Base-by-base conservation (phyloP, 2,113 vertebrate species). In the Varanus komodoensis region DNA sequence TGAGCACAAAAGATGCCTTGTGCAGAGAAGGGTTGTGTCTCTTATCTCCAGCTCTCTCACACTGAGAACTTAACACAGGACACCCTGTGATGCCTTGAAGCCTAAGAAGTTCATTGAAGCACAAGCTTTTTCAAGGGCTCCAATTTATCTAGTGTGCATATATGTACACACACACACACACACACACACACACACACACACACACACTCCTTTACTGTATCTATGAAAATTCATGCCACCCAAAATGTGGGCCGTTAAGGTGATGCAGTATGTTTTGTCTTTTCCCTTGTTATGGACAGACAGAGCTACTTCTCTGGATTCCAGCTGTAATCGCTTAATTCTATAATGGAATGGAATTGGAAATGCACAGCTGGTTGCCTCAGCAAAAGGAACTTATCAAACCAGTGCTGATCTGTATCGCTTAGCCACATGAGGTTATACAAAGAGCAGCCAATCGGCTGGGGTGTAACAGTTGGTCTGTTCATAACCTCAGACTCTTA, bases 401-500 rank as follows among this genome's bases (percentile, higher is more conserved):
- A 91, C 94, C 92, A 95, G 82, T 92, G 92, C 92, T 95, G 96
- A 95, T 96, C 90, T 92, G 88, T 96, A 96, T 96, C 94, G 29
- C 93, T 89, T 80, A 87, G 95, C 95, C 96, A 94, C 95, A 96
- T 83, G 90, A 94, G 93, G 95, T 96, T 96, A 96, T 96, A 94
- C 94, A 95, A 92, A 96, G 95, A 96, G 95, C 95, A 96, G 92
- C 94, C 96, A 95, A 96, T 94, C 96, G 94, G 91, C 91, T 93
- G 79, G 77, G 96, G 89, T 84, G 0, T 95, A 96, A 96, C 96
- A 95, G 94, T 92, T 92, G 52, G 95, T 92, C 95, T 96, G 93
- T 92, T 95, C 91, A 52, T 93, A 96, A 96, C 96, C 96, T 96
- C 96, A 96, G 85, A 86, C 90, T 71, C 94, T 97, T 97, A 97